Evolutionary conservation across 2,797 vertebrate genomes (phyloP).

Genomic region (Bufotes viridis): DNA sequence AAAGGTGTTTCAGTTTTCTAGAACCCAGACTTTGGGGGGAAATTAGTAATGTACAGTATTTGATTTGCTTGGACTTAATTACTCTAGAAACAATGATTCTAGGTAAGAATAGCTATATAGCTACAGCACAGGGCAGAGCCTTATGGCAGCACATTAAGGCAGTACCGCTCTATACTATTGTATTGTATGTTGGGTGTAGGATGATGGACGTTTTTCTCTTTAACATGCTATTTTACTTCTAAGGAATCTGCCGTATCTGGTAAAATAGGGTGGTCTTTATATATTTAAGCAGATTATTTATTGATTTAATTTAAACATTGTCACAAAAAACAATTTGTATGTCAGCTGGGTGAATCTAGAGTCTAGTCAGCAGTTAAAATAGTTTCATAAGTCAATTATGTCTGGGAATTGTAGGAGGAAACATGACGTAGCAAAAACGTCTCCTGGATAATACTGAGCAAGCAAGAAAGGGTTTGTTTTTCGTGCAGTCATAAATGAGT

Average conservation of each 20-base stretch:
- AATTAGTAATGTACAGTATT: no score
- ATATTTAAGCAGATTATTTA: background rate
- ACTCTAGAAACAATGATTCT: no score
- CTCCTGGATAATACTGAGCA: background rate
- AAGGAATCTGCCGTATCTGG: background rate
- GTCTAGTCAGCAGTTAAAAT: constrained; percentile 41
- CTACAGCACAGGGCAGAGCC: no score
- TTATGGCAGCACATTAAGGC: no score
- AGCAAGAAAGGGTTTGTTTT: constrained; percentile 23
- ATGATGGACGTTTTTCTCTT: background rate
- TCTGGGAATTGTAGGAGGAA: constrained; percentile 16
- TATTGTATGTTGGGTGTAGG: no score
- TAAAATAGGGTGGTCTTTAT: background rate
- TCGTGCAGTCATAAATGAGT: background rate
- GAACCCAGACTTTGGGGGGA: no score
- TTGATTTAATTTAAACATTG: no score
- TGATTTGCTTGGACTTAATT: no score
- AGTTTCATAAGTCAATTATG: constrained; percentile 7
- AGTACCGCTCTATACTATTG: no score
- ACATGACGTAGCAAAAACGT: constrained; percentile 20
- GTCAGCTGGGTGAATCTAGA: background rate
- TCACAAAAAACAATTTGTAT: background rate
- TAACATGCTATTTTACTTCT: background rate
- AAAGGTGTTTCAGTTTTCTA: no score
- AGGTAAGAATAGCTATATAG: no score